Percentiles rank a stretch among this genome's conserved stretches.
Conservation (phyloP, 2,888 invertebrate species). For the Lasioglossum lativentre region DNA sequence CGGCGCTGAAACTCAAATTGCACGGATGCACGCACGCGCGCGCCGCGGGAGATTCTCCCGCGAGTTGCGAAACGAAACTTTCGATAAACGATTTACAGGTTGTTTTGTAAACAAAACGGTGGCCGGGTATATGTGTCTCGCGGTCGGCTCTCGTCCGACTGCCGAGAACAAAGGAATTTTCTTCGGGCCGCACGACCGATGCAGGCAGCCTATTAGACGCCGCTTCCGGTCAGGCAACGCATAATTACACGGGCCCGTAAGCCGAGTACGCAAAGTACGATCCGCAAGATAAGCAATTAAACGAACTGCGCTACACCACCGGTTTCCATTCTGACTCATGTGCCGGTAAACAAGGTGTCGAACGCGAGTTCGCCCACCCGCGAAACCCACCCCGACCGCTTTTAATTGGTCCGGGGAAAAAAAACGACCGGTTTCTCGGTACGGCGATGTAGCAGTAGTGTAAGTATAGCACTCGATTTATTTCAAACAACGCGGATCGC, state of each 20-base stretch:
- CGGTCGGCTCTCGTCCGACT: slow-evolving; percentile 10
- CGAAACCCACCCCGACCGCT: not conserved
- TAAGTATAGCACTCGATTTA: not conserved
- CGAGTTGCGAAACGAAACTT: not conserved
- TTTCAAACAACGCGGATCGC: not conserved
- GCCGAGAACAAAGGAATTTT: slow-evolving; percentile 45
- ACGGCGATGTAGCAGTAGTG: not conserved
- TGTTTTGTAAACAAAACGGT: slow-evolving; percentile 19
- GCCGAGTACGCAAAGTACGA: slow-evolving; percentile 44
- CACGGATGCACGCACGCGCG: not conserved
- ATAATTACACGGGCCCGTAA: slow-evolving; percentile 75
- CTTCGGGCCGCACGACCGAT: slow-evolving; percentile 42
- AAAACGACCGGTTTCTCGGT: not conserved
- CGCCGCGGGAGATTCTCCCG: not conserved
- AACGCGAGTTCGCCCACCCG: slow-evolving; percentile 26
- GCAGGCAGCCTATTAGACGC: slow-evolving; percentile 54
- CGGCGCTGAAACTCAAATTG: not conserved
- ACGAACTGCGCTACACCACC: slow-evolving; percentile 8
- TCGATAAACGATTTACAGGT: slow-evolving; percentile 5
- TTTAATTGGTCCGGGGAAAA: not conserved
- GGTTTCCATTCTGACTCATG: slow-evolving; percentile 47
- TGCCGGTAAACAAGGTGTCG: slow-evolving; percentile 49
- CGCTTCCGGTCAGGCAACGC: slow-evolving; percentile 78
- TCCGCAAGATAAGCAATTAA: slow-evolving; percentile 56
- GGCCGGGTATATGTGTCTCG: slow-evolving; percentile 13